phyloP scores from a whole-genome alignment of 2,113 vertebrate genomes.

The Meles meles region DNA sequence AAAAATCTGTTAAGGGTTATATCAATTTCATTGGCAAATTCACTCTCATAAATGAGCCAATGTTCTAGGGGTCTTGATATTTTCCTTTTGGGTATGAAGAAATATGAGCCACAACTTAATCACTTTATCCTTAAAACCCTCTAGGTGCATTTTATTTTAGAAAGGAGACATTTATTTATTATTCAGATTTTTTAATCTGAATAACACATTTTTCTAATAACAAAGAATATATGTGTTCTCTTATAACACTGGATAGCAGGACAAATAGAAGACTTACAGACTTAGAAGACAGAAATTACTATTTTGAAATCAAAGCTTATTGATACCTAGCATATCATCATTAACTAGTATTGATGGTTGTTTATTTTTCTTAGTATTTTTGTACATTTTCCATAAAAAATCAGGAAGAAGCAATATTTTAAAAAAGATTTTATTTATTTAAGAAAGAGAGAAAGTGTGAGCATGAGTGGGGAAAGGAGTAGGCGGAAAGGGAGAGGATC shows the following conservation, averaged over 20 bases:
- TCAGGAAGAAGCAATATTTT: background rate
- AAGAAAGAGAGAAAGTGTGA: background rate
- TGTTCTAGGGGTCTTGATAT: background rate
- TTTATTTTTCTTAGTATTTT: background rate
- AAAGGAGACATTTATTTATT: slow-evolving; percentile 3
- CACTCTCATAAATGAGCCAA: slow-evolving; percentile 14
- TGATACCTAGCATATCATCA: background rate
- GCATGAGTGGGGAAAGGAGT: background rate
- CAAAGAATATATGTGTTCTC: background rate
- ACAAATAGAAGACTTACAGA: slow-evolving; percentile 5
- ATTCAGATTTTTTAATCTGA: background rate
- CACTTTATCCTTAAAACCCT: background rate
- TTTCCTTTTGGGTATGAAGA: slow-evolving; percentile 20
- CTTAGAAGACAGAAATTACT: background rate
- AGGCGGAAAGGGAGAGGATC: background rate
- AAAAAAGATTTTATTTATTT: background rate
- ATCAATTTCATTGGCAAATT: background rate
- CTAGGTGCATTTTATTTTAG: slow-evolving; percentile 5
- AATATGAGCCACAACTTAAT: slow-evolving; percentile 22
- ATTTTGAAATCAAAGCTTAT: background rate
- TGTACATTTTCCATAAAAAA: background rate
- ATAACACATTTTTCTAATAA: background rate
- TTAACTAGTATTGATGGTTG: background rate
- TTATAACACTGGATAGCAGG: background rate
- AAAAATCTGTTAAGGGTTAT: background rate